Conservation (phyloP, 2,888 invertebrate genomes). For the Iphiclides podalirius region DNA sequence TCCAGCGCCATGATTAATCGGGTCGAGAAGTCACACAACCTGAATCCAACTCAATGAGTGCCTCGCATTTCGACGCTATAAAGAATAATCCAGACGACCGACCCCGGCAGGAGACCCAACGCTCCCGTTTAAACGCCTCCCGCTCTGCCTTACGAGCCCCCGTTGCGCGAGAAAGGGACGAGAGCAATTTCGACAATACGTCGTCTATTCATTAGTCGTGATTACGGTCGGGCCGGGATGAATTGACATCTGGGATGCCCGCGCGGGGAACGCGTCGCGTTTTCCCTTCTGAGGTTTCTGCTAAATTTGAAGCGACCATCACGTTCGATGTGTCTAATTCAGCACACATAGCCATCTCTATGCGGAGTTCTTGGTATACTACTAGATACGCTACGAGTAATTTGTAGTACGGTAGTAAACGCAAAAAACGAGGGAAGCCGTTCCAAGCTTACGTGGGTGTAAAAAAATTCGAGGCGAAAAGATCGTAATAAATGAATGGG, state of each 20-base stretch:
- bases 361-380: too few relatives aligned
- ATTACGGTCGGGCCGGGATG: slow-evolving; percentile 63
- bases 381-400: not conserved
- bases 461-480: too few relatives aligned
- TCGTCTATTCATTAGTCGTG: slow-evolving; percentile 76
- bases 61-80: slow-evolving; percentile 73
- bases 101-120: slow-evolving; percentile 59
- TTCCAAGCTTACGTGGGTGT: too few relatives aligned
- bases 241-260: slow-evolving; percentile 74
- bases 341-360: not conserved
- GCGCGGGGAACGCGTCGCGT: slow-evolving; percentile 56
- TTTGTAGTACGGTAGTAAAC: slow-evolving; percentile 12
- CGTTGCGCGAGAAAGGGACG: slow-evolving; percentile 52
- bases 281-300: slow-evolving; percentile 69
- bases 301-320: slow-evolving; percentile 59
- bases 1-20: slow-evolving; percentile 60
- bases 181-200: slow-evolving; percentile 49
- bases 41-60: slow-evolving; percentile 71
- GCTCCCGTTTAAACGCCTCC: slow-evolving; percentile 44
- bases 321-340: slow-evolving; percentile 47
- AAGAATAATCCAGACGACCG: slow-evolving; percentile 71
- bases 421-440: too few relatives aligned
- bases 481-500: too few relatives aligned
- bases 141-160: slow-evolving; percentile 45
- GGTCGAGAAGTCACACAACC: slow-evolving; percentile 67